Percentiles rank a stretch among this genome's conserved stretches.
Evolutionary conservation across 2,888 invertebrate genomes (phyloP).

Genomic region (Apamea sordens): DNA sequence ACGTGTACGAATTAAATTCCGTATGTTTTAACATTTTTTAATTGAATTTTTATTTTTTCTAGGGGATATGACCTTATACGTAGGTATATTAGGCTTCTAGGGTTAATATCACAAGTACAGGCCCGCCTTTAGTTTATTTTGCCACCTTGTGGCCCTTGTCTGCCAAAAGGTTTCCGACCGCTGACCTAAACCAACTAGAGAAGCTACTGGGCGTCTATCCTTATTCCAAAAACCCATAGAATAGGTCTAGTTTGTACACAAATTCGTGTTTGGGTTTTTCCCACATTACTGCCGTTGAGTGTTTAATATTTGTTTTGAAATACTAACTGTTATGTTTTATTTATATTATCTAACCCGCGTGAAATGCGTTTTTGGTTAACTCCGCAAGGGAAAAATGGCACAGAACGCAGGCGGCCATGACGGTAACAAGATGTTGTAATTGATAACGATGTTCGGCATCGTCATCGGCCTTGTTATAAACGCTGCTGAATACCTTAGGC

Average conservation of each 20-base stretch:
- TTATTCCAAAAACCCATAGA: neutral
- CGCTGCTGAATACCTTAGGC: neutral
- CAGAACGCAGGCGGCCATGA: neutral
- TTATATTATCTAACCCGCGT: neutral
- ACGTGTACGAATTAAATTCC: no score
- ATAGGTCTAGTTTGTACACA: neutral
- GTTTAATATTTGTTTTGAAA: neutral
- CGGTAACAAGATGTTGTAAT: neutral
- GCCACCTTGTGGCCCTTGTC: no score
- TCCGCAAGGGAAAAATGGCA: neutral
- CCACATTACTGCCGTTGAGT: neutral
- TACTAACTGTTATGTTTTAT: neutral
- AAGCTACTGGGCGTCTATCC: neutral
- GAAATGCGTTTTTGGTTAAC: neutral
- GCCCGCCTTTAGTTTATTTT: no score
- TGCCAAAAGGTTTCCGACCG: no score
- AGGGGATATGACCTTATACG: no score
- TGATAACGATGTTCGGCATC: no score
- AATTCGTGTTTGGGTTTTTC: neutral
- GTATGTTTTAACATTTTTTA: no score
- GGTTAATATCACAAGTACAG: no score
- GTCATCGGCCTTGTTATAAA: neutral
- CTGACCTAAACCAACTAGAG: neutral
- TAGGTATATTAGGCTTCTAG: no score
- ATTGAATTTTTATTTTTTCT: no score